Evolutionary conservation across 1,140 invertebrate genomes (phyloP), one percentile per base, ranked within the genome.

Genomic region (Eurosta solidaginis): DNA sequence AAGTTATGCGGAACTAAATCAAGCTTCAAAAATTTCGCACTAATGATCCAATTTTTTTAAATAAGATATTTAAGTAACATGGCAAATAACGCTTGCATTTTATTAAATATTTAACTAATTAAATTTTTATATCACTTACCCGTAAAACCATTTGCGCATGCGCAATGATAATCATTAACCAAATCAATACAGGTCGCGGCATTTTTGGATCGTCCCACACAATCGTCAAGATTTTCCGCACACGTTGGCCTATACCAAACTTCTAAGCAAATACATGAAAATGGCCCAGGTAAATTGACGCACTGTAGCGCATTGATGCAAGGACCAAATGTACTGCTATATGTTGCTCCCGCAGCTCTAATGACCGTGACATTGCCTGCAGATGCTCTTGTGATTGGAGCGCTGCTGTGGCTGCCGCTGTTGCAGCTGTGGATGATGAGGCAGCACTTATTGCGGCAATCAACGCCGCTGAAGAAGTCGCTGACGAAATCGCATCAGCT

Each of bases 211-310:
- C 96, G 96, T 3, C 94, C 94, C 9, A 92, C 90, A 88, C 97
- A 98, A 86, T 94, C 94, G 87, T 96, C 92, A 84, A 97, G 96
- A 88, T 97, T 96, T 82, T 93, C 91, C 81, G 94, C 93, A 89
- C 96, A 98, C 81, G 94, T 93, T 86, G 94, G 93, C 22, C 92
- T 96, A 7, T 92, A 93, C 94, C 97, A 99, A 27, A 97, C 96
- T 73, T 93, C 92, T 47, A 92, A 89, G 88, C 94, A 94, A 81
- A 92, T 89, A 88, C 95, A 98, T 82, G 91, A 89, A 87, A 96
- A 97, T 76, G 95, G 94, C 0, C 96, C 96, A 2, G 92, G 91
- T 36, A 93, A 89, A 88, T 96, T 96, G 81, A 92, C 90, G 86
- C 95, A 96, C 10, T 93, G 92, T 36, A 92, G 89, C 1, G 94